Base-by-base conservation (phyloP, 2,113 vertebrate genomes). In the Atractosteus spatula region DNA sequence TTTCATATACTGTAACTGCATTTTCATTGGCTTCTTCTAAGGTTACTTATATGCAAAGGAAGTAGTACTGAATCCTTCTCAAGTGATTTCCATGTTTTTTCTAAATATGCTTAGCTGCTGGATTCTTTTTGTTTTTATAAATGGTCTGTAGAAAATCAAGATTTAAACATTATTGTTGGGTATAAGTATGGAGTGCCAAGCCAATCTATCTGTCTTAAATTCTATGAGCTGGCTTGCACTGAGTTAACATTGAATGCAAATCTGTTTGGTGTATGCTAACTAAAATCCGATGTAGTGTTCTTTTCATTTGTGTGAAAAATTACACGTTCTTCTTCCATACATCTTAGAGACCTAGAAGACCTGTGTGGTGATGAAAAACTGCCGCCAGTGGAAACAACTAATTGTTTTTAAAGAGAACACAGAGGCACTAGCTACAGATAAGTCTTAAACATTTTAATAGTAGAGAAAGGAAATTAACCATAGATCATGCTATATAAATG, bases 401-500 rank as follows among this genome's bases (percentile, higher is more conserved):
- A 51, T 51, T 51, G 1, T 51, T 51, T 51, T 51, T 51, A 51
- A 51, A 51, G 5, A 1, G 47, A 51, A 51, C 47, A 51, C 10
- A 10, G 5, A 51, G 47, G 47, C 47, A 51, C 47, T 72, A 84
- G 85, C 86, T 80, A 79, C 84, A 77, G 82, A 87, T 87, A 89
- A 89, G 88, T 89, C 88, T 86, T 77, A 78, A 74, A 68, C 74
- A 84, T 85, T 87, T 84, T 80, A 80, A 78, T 88, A 88, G 84
- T 85, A 87, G 78, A 80, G 86, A 73, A 72, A 67, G 78, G 80
- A 89, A 91, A 86, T 83, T 82, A 89, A 87, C 87, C 89, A 86
- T 89, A 90, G 84, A 91, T 90, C 85, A 86, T 76, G 80, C 78
- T 81, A 80, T 88, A 90, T 91, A 91, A 90, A 91, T 91, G 88